Base-by-base conservation (phyloP, 2,797 vertebrate species). In the Amblyopsis hoosieri region DNA sequence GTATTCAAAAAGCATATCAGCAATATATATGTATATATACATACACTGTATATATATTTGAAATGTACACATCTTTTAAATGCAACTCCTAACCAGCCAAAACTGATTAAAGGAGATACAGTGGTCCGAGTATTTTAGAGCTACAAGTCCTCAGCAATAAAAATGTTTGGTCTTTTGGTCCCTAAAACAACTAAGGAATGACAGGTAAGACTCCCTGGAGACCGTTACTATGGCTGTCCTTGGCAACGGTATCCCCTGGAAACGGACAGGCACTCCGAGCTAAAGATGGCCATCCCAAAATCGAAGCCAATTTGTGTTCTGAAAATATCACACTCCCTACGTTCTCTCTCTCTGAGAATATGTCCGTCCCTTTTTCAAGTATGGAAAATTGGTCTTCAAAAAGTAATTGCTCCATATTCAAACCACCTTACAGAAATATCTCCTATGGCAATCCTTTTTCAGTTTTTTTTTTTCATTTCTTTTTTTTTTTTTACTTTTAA, bases 131-230 rank as follows among this genome's bases (percentile, higher is more conserved):
- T 95, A 95, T 95, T 93, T 93, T 95, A 96, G 95, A 96, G 95
- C 96, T 98, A 97, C 89, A 86, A 96, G 95, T 98, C 94, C 81
- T 91, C 86, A 89, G 95, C 94, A 89, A 94, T 99, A 94, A 96
- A 98, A 98, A 98, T 92, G 96, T 98, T 98, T 98, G 97, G 96
- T 98, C 96, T 95, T 98, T 98, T 99, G 97, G 97, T 98, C 96
- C 97, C 97, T 97, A 98, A 92, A 97, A 96, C 96, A 98, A 95
- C 95, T 96, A 97, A 98, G 97, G 97, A 98, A 98, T 99, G 96
- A 97, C 95, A 95, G 94, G 94, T 95, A 94, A 96, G 94, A 97
- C 94, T 96, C 93, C 92, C 91, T 90, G 92, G 93, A 90, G 92
- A 94, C 91, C 85, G 91, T 92, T 93, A 94, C 94, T 93, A 94